Evolutionary conservation across 2,797 vertebrate species (phyloP), one percentile per base, ranked within the genome.

Genomic region (Cyclopterus lumpus): DNA sequence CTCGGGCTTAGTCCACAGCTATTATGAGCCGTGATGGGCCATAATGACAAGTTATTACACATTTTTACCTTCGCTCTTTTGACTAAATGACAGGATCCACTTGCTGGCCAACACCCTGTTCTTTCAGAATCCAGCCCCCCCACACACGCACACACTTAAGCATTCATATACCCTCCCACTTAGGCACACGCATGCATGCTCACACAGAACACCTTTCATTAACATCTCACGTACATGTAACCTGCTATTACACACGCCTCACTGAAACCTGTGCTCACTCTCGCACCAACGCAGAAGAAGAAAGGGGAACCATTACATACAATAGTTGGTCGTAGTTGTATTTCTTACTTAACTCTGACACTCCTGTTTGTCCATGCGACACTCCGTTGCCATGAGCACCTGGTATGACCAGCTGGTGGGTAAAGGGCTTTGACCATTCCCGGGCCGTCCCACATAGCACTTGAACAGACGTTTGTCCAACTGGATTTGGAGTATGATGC

Each of bases 371-470:
- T 67, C 69, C 51, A 86, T 91, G 80, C 68, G 69, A 72, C 82
- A 76, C 58, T 65, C 53, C n/a, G 83, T 80, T 88, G 85, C 88
- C 82, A 94, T 94, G 94, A 95, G 94, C 80, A 86, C 92, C 75
- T 95, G 93, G 93, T 95, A 92, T 28, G 93, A 94, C 83, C 91
- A 88, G 82, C 89, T 95, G 94, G 93, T 95, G 92, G 68, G 93
- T 92, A 73, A 69, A 59, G 30, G 30, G 66, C 49, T 67, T 30
- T 51, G 44, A 30, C 30, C 11, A 18, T 66, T 71, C 60, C 54
- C 5, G 5, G 68, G 63, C 61, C 7, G 22, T n/a, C 40, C 66
- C 32, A 2, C 11, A 1, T 24, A 26, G 26, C 20, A 32, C 46
- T 71, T 5, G 5, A 54, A 78, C 40, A 6, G 49, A 49, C 5